Conservation (phyloP, 2,797 vertebrate species). For the Saxicola maurus region DNA sequence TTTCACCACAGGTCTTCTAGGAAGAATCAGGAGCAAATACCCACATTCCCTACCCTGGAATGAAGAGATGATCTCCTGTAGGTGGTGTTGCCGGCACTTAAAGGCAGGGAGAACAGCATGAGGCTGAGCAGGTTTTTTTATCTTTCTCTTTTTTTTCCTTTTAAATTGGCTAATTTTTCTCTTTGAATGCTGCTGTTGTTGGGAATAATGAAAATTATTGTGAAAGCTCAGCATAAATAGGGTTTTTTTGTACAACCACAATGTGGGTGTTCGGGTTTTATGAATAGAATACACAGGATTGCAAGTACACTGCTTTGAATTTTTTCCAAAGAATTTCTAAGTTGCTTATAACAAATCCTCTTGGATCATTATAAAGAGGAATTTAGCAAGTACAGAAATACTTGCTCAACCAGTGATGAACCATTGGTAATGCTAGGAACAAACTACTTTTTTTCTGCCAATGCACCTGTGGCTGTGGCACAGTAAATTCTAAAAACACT, state of each 20-base stretch:
- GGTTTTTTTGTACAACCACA: background rate
- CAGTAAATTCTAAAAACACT: background rate
- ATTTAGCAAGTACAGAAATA: background rate
- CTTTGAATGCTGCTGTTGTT: background rate
- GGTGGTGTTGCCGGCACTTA: background rate
- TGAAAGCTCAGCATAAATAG: background rate
- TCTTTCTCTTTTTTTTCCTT: background rate
- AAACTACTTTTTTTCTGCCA: background rate
- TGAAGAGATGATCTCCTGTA: background rate
- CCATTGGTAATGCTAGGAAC: background rate
- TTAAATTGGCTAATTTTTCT: background rate
- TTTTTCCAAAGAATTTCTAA: background rate
- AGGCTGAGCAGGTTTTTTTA: rapidly evolving
- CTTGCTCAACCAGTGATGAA: background rate
- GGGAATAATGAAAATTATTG: background rate
- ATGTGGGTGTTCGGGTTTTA: background rate
- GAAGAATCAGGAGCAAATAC: background rate
- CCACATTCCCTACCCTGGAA: background rate
- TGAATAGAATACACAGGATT: background rate
- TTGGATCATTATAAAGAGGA: background rate
- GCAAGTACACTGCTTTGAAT: background rate
- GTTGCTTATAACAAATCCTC: background rate
- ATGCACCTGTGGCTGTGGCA: background rate
- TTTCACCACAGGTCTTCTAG: background rate
- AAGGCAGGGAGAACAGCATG: background rate